Percentiles rank a stretch among this genome's conserved stretches.
These are phyloP conservation scores for Hemicrepidius hirtus DNA, from an alignment of 2,888 invertebrate genomes.

Conservation along the genomic window DNA sequence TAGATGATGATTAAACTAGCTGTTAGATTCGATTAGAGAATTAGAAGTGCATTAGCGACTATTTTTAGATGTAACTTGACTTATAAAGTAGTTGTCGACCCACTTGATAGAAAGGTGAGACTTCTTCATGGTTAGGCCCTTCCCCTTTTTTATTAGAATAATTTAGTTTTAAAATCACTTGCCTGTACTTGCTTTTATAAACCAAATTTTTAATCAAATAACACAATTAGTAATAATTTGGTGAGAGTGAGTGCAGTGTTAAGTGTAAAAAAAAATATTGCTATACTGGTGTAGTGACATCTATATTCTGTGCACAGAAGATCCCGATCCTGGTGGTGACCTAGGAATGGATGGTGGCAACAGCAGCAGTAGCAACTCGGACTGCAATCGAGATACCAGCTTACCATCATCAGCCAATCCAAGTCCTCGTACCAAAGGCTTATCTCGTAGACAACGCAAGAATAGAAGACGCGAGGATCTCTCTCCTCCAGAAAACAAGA, in stretches of 20 bases:
- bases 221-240: background rate
- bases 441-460: constrained; percentile 75
- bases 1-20: no score
- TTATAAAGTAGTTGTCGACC: no score
- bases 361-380: constrained; percentile 66
- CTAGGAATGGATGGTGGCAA: constrained; percentile 57
- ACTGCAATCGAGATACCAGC: constrained; percentile 62
- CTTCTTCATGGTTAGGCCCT: no score
- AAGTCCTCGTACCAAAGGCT: constrained; percentile 71
- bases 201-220: background rate
- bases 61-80: no score
- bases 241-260: constrained; percentile 33
- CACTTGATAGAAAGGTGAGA: no score
- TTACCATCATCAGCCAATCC: constrained; percentile 73
- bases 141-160: no score
- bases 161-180: no score
- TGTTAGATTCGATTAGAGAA: no score
- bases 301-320: constrained; percentile 67
- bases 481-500: constrained; percentile 62
- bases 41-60: no score
- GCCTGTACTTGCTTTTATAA: constrained; percentile 4
- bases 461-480: constrained; percentile 69
- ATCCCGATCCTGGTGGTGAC: constrained; percentile 70
- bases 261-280: constrained; percentile 7
- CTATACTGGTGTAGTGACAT: constrained; percentile 14